Evolutionary conservation across 2,797 vertebrate species (phyloP).

Genomic region (Xiphophorus birchmanni): DNA sequence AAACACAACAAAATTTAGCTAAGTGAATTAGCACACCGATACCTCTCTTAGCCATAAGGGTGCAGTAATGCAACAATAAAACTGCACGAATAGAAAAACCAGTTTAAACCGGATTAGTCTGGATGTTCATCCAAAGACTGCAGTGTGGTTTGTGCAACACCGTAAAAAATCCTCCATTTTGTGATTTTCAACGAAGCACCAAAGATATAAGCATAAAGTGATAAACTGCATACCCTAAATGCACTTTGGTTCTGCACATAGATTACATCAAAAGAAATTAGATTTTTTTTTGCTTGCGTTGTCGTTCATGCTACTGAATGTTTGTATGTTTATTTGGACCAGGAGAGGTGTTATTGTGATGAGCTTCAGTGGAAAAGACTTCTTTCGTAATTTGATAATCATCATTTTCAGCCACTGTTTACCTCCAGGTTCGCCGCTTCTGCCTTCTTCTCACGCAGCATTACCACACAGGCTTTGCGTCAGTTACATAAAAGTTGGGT

Average conservation of each 20-base stretch:
- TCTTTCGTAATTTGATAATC: background rate
- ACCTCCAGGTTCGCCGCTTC: background rate
- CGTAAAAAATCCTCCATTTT: background rate
- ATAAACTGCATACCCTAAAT: background rate
- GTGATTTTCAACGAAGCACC: background rate
- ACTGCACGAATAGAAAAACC: too few relatives aligned
- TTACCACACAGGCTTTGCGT: background rate
- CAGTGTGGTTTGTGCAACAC: background rate
- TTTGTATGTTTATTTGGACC: too few relatives aligned
- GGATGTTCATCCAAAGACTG: too few relatives aligned
- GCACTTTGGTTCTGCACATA: background rate
- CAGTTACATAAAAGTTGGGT: background rate
- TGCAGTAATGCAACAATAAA: too few relatives aligned
- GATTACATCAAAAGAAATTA: background rate
- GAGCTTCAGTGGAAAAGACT: background rate
- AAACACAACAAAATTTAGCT: too few relatives aligned
- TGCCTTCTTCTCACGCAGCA: background rate
- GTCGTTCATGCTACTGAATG: too few relatives aligned
- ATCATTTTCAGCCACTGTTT: background rate
- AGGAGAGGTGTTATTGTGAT: background rate
- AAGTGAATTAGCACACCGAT: too few relatives aligned
- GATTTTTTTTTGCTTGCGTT: too few relatives aligned
- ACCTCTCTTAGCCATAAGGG: too few relatives aligned
- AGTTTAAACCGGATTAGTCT: too few relatives aligned
- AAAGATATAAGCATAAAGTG: background rate